Conservation (phyloP, 2,888 invertebrate genomes). For the Hermodice carunculata region DNA sequence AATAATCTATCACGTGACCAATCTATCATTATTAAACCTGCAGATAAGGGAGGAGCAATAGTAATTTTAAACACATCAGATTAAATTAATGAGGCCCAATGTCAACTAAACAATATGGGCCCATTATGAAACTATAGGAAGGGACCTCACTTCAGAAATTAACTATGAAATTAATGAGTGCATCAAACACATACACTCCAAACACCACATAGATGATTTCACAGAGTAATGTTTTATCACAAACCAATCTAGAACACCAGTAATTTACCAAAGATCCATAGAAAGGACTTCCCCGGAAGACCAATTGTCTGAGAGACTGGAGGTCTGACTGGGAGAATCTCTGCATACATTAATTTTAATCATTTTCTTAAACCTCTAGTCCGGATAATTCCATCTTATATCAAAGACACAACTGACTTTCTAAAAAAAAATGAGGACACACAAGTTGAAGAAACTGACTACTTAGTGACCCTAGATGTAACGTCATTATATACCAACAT, state of each 20-base stretch:
- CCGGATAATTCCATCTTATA: neutral
- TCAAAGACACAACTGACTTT: neutral
- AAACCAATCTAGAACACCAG: neutral
- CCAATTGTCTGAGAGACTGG: neutral
- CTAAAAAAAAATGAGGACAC: neutral
- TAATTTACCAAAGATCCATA: constrained; percentile 1
- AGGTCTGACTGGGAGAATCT: too few relatives aligned
- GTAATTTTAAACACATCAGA: neutral
- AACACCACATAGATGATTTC: neutral
- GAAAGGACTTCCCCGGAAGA: neutral
- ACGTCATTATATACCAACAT: neutral
- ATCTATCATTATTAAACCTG: neutral
- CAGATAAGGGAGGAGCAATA: neutral
- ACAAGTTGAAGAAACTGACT: neutral
- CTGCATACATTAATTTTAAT: too few relatives aligned
- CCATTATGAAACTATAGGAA: neutral
- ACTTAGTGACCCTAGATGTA: neutral
- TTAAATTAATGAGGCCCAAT: neutral
- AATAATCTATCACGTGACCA: neutral
- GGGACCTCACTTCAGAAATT: too few relatives aligned
- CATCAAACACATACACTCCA: neutral
- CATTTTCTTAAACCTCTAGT: neutral
- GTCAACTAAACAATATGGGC: neutral
- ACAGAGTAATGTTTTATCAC: neutral
- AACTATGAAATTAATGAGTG: too few relatives aligned